Base-by-base conservation (phyloP, 2,888 invertebrate genomes). In the Acanthococcus lagerstroemiae region DNA sequence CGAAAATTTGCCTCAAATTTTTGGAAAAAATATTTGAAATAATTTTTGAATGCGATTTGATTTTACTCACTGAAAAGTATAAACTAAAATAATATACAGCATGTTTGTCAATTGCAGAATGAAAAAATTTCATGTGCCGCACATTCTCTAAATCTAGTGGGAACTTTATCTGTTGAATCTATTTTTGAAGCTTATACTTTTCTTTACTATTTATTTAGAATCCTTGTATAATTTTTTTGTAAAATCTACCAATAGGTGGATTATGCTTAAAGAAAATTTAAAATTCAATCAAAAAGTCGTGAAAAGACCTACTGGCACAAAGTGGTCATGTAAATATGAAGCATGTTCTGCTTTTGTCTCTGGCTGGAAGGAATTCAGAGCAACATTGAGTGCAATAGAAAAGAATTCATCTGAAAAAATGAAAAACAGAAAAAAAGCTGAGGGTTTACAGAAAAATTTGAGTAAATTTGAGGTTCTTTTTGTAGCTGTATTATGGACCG, bases 91-190 rank as follows among this genome's bases (percentile, higher is more conserved):
- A 26, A 26, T 19, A 37, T 25, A 15, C 56, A 46, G 56, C 55
- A 48, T 66, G 37, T 26, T 30, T 56, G 30, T 45, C 12, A 6
- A 9, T 9, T 30, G 6, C 37, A 9, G 6, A 6, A 30, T 6
- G 7, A 30, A 30, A 30, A 30, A 30, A 12, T n/a, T n/a, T n/a
- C 72, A 56, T 72, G 73, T 68, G 65, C 70, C 15, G 72, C 67
- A 56, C 71, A 73, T 70, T 72, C 70, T 54, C 66, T 75, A 27
- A 75, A 74, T 26, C 15, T 27, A 27, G 26, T 56, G 3, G 30
- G 56, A 12, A 15, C 7, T 6, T 56, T 12, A 7, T n/a, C 21
- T 17, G 26, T n/a, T n/a, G 27, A 56, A n/a, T 27, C n/a, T 26
- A n/a, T 27, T 25, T 26, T 17, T 7, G 9, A 56, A 27, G 26